phyloP scores from a whole-genome alignment of 2,888 invertebrate species.

The Tetragonisca angustula region DNA sequence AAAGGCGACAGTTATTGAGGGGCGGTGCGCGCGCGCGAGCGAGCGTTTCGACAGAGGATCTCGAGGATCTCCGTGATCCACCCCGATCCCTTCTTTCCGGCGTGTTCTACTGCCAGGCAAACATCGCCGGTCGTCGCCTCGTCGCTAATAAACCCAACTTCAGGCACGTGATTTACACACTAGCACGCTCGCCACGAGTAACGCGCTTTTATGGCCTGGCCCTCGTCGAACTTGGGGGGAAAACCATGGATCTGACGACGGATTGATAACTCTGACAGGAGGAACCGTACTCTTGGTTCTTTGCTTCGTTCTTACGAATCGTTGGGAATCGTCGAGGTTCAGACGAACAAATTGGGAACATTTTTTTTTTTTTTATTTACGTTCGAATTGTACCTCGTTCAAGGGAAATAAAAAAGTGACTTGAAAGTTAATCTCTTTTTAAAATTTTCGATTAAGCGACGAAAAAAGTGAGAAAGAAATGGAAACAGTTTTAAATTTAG shows the following conservation, averaged over 20 bases:
- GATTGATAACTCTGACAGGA: not conserved
- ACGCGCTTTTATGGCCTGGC: slow-evolving; percentile 38
- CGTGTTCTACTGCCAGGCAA: slow-evolving; percentile 57
- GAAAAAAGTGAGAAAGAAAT: too few species aligned
- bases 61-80: slow-evolving; percentile 41
- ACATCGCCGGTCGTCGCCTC: slow-evolving; percentile 63
- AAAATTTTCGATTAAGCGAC: too few species aligned
- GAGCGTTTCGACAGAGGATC: slow-evolving; percentile 49
- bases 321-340: not conserved
- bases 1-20: slow-evolving; percentile 64
- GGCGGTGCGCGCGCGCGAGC: slow-evolving; percentile 19
- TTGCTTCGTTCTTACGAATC: not conserved
- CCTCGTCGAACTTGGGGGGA: not conserved
- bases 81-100: slow-evolving; percentile 45
- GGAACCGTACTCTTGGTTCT: not conserved
- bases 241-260: not conserved
- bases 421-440: not conserved
- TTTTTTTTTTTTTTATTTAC: not conserved
- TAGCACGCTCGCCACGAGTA: slow-evolving; percentile 48
- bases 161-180: slow-evolving; percentile 66
- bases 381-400: not conserved
- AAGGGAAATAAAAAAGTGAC: not conserved
- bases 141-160: slow-evolving; percentile 69
- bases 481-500: not conserved
- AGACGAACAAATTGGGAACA: not conserved